phyloP scores from a whole-genome alignment of 35 echinoderm and acorn worm species.

The Apostichopus parvimensis region DNA sequence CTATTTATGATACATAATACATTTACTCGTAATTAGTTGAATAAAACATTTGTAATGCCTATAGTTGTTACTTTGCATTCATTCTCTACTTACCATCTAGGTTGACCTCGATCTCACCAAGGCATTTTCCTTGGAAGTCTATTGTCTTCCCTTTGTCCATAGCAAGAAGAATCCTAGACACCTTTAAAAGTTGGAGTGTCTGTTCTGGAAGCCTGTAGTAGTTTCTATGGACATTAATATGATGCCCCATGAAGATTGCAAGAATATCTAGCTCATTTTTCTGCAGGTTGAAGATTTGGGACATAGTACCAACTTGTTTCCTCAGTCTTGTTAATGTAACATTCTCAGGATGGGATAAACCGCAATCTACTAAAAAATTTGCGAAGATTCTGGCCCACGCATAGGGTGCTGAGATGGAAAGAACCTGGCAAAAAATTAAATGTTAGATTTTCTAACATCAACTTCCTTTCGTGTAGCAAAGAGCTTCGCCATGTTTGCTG shows the following conservation, averaged over 20 bases:
- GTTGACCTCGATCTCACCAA: constrained; percentile 35
- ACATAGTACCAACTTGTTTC: constrained; percentile 68
- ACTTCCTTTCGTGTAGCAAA: constrained; percentile 18
- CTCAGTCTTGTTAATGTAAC: constrained; percentile 60
- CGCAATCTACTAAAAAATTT: constrained; percentile 1
- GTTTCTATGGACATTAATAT: constrained; percentile 67
- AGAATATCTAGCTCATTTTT: constrained; percentile 80
- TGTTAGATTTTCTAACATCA: constrained; percentile 14
- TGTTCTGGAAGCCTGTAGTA: constrained; percentile 75
- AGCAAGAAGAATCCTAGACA: constrained; percentile 58
- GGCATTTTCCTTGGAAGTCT: constrained; percentile 2
- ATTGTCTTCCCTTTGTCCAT: constrained; percentile 66
- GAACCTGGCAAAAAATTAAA: constrained; percentile 27
- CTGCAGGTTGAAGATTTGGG: constrained; percentile 58
- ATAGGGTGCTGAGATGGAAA: constrained; percentile 42
- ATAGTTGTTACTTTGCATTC: too few species aligned
- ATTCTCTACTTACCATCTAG: constrained; percentile 10
- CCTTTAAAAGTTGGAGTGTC: constrained; percentile 65
- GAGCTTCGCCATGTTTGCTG: constrained; percentile 15
- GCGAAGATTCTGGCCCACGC: neutral
- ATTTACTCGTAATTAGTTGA: too few species aligned
- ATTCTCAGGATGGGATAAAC: constrained; percentile 61
- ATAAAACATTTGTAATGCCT: too few species aligned
- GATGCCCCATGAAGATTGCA: constrained; percentile 68
- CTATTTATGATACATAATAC: too few species aligned